Evolutionary conservation across 2,888 invertebrate genomes (phyloP), one percentile per base, ranked within the genome.

Genomic region (Dynastes grantii): DNA sequence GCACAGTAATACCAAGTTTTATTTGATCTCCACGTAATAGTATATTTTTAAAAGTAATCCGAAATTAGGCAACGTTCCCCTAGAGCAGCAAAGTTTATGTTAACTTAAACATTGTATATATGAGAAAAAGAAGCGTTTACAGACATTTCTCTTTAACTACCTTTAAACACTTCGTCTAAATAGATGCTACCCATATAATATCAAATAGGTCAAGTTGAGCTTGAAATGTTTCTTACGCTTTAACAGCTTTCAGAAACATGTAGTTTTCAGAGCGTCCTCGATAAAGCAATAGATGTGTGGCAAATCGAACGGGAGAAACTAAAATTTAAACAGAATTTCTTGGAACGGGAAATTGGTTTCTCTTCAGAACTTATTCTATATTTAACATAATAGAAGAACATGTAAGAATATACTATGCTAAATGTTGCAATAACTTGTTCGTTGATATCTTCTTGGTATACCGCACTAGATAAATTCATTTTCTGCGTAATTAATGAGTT

Each of bases 181-280:
- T 63, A 63, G 13, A 63, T 63, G 22, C 8, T 58, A 22, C 55
- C 55, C 16, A 58, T 9, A 58, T 58, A 8, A 5, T 13, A 29
- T 29, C 13, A 63, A 63, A 29, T 63, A 29, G 63, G 63, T 63
- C 63, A 63, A 63, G 63, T 63, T 63, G 63, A 63, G 29, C 11
- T 63, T 29, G 32, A 29, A 63, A 32, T 29, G 32, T 63, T 32
- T 32, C 63, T 63, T 63, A 63, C 63, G 13, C 32, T 32, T 13
- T 63, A 29, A 22, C 27, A 13, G 32, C 29, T 29, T 63, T 11
- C 13, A 63, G 13, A 29, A 32, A 63, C 22, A 22, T 22, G 22
- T 22, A 45, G 8, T 45, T 45, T 45, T 45, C n/a, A 22, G 16
- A n/a, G n/a, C 55, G 55, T 6, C 55, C 55, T 55, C 55, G 22